Percentiles rank a stretch among this genome's conserved stretches.
phyloP scores from a whole-genome alignment of 2,797 vertebrate species.

The Bradypodion pumilum region DNA sequence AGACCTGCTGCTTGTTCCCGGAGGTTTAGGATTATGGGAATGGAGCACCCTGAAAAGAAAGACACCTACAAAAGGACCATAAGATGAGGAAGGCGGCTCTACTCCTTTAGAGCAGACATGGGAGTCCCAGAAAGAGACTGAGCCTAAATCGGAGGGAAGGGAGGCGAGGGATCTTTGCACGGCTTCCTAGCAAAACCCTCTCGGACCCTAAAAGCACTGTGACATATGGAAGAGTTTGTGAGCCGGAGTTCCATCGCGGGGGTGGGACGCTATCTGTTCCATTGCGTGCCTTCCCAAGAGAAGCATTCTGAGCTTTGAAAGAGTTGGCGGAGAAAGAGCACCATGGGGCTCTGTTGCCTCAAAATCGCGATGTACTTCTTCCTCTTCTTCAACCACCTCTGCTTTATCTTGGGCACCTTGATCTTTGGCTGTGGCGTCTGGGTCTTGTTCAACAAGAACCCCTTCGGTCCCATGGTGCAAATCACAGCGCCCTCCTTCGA shows the following conservation, averaged over 20 bases:
- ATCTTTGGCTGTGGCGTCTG: not conserved
- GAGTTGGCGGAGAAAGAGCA: not conserved
- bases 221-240: not conserved
- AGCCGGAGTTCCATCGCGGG: not conserved
- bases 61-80: no score
- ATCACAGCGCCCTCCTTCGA: conserved; percentile 79
- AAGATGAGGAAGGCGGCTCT: no score
- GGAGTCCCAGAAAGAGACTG: not conserved
- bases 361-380: not conserved
- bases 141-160: no score
- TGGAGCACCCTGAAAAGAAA: no score
- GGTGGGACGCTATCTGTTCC: no score
- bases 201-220: not conserved
- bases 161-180: no score
- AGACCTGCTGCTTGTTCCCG: no score
- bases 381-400: conserved; percentile 21
- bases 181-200: no score
- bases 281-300: not conserved
- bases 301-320: not conserved
- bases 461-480: conserved; percentile 25
- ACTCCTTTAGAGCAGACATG: no score
- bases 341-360: not conserved
- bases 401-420: not conserved
- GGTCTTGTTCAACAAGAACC: not conserved
- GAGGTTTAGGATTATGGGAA: no score